Conservation (phyloP, 2,888 invertebrate genomes). For the Clistopyga incitator region DNA sequence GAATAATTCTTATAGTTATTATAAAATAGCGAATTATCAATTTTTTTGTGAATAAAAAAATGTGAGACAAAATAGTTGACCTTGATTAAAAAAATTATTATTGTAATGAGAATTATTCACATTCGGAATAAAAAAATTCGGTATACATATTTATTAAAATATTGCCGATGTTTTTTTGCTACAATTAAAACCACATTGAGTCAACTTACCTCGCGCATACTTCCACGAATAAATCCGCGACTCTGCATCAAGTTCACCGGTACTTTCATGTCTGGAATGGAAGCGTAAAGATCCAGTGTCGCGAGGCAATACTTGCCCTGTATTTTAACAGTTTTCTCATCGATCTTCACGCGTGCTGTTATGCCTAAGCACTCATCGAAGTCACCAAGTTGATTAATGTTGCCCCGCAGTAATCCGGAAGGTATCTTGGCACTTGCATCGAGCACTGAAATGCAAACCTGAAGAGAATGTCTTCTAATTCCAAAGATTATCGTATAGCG, state of each 20-base stretch:
- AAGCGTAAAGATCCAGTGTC: conserved; percentile 87
- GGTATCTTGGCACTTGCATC: conserved; percentile 90
- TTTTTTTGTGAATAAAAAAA: too few species aligned
- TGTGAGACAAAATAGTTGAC: too few species aligned
- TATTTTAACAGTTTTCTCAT: conserved; percentile 87
- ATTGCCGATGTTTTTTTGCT: too few species aligned
- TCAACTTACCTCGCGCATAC: conserved; percentile 87
- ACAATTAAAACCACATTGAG: too few species aligned
- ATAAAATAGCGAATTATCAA: too few species aligned
- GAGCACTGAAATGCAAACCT: conserved; percentile 86
- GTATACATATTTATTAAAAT: too few species aligned
- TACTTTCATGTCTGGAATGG: conserved; percentile 86
- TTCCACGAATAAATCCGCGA: conserved; percentile 87
- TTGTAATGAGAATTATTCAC: too few species aligned
- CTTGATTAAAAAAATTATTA: too few species aligned
- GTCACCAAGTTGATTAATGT: conserved; percentile 90
- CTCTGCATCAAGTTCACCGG: conserved; percentile 88
- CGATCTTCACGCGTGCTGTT: conserved; percentile 86
- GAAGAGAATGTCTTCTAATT: conserved; percentile 68
- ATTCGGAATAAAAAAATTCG: too few species aligned
- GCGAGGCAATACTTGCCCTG: conserved; percentile 90
- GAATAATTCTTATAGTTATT: too few species aligned
- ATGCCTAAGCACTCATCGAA: conserved; percentile 88
- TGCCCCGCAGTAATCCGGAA: conserved; percentile 89
- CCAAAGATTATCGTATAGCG: conserved; percentile 23